Percentiles rank a stretch among this genome's conserved stretches.
Evolutionary conservation across 2,797 vertebrate species (phyloP).

Genomic region (Macrochelys suwanniensis): DNA sequence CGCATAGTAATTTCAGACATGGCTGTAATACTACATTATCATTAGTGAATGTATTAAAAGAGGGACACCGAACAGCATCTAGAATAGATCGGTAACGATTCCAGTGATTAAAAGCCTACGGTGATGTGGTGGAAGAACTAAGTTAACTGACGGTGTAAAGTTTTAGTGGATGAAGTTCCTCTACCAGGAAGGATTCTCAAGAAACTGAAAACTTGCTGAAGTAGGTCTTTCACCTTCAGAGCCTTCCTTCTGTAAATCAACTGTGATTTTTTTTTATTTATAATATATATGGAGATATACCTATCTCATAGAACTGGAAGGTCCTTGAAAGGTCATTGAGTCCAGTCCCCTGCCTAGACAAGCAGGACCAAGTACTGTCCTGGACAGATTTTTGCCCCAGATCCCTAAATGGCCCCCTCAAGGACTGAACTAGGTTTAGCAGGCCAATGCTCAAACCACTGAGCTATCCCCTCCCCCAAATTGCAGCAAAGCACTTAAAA

Average conservation of each 20-base stretch:
- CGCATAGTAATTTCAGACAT: neutral
- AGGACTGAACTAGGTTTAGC: no score
- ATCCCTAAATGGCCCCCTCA: no score
- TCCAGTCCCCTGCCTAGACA: no score
- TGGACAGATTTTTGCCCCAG: no score
- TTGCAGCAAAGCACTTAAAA: neutral
- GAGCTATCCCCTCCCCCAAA: no score
- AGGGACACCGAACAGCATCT: neutral
- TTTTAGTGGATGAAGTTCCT: accelerated
- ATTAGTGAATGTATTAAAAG: neutral
- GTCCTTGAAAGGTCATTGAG: no score
- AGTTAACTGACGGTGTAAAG: neutral
- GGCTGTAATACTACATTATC: neutral
- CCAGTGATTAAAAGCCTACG: accelerated
- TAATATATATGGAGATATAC: no score
- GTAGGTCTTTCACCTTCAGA: accelerated
- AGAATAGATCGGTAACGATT: neutral
- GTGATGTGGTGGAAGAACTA: neutral
- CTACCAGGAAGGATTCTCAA: neutral
- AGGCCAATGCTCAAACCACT: no score
- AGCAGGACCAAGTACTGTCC: no score
- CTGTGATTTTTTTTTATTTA: neutral
- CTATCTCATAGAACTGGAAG: no score
- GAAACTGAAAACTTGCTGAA: accelerated
- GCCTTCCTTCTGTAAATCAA: neutral